These are phyloP conservation scores for Pomacea maculata DNA, from an alignment of 1,140 invertebrate genomes.

Conservation along the genomic window DNA sequence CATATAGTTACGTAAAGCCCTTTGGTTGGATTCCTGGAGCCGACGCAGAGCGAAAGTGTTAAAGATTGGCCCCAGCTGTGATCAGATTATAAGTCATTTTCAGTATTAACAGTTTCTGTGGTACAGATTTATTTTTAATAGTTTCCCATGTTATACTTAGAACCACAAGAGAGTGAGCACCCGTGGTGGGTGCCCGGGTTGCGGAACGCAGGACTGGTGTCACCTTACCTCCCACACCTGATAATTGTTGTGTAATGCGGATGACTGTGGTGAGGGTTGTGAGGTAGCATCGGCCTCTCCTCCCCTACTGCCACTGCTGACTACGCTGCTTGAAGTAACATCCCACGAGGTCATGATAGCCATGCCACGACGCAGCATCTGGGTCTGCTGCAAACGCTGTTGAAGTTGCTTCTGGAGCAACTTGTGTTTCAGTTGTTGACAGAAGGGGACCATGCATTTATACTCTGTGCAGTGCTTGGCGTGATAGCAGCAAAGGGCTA, in stretches of 20 bases:
- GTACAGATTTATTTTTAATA: too few species aligned
- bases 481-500: slow-evolving; percentile 98
- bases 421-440: slow-evolving; percentile 97
- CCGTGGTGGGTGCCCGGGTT: too few species aligned
- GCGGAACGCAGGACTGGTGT: slow-evolving; percentile 70
- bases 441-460: slow-evolving; percentile 98
- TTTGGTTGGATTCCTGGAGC: too few species aligned
- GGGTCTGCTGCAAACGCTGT: slow-evolving; percentile 87
- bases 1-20: too few species aligned
- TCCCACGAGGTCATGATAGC: slow-evolving; percentile 71
- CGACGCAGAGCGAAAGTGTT: too few species aligned
- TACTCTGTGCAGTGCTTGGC: slow-evolving; percentile 94
- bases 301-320: slow-evolving; percentile 27
- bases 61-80: too few species aligned
- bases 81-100: too few species aligned
- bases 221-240: slow-evolving; percentile 44
- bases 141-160: too few species aligned
- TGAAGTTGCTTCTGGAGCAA: slow-evolving; percentile 95
- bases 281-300: slow-evolving; percentile 27
- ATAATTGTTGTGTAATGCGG: slow-evolving; percentile 42
- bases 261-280: slow-evolving; percentile 64
- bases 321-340: slow-evolving; percentile 30
- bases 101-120: too few species aligned
- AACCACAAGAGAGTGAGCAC: too few species aligned
- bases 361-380: slow-evolving; percentile 85